Evolutionary conservation across 2,888 invertebrate genomes (phyloP), one percentile per base, ranked within the genome.

Genomic region (Caenorhabditis imperialis): DNA sequence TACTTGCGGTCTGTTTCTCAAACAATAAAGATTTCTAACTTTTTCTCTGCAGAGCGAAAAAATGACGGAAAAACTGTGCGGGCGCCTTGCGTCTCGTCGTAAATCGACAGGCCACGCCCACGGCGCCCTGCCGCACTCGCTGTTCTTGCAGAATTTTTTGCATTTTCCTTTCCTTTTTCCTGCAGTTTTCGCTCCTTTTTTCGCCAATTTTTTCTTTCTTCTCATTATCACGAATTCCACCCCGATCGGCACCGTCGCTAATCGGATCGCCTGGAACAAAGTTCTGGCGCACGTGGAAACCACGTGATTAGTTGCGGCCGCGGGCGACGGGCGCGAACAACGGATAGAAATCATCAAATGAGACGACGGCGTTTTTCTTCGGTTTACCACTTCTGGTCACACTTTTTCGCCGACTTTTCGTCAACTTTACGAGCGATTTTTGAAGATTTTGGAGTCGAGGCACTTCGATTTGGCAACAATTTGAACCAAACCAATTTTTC

Each of bases 71-170:
- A 65, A 65, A 57, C 48, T 44, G 65, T 50, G 65, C 65, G 50
- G 65, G 55, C 35, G 42, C 40, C 33, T 25, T 65, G 65, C 65
- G 35, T 7, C 22, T 22, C 40, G 30, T 40, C 65, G 65, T 65
- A 65, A 65, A 65, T 25, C 50, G 18, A 55, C 55, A 65, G 16
- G 42, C 54, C 16, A 55, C 65, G 57, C 65, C 65, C 57, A 55
- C 18, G 42, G 55, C 42, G 20, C 27, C 12, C 27, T 35, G 63
- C 53, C 54, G 25, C 40, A n/a, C 10, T 8, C 2, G 44, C 30
- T 18, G 50, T n/a, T n/a, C n/a, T n/a, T n/a, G n/a, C n/a, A n/a
- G n/a, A n/a, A n/a, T 30, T 30, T 42, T 42, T 42, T 42, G 16
- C 18, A 18, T 42, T 5, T 42, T 42, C 20, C 20, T 42, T 42